Evolutionary conservation across 2,888 invertebrate species (phyloP), one percentile per base, ranked within the genome.

Genomic region (Nephrocerus scutellatus): DNA sequence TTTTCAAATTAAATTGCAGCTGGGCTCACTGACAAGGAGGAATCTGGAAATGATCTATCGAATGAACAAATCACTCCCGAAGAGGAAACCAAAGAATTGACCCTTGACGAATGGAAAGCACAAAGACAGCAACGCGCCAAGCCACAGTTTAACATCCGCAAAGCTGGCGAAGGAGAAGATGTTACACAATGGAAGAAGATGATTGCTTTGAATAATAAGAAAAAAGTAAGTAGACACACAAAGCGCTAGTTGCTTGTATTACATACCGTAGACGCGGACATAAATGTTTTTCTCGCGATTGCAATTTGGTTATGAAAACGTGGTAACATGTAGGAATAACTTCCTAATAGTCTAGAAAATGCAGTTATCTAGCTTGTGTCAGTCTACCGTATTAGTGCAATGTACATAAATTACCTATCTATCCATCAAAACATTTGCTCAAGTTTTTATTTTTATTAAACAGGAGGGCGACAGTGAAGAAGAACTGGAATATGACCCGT

Each of bases 151-250:
- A 95, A 95, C 66, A 72, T 93, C 62, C 84, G 95, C 49, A 92
- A 92, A 71, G 88, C 95, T 36, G 92, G 92, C 26, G 95, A 96
- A 73, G 95, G 95, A 35, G 92, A 91, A 65, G 91, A 91, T 68
- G 77, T 83, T 39, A 80, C 80, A 49, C 90, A 91, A 70, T 95
- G 92, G 92, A 92, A 92, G 72, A 91, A 86, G 63, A 84, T 89
- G 80, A 82, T 85, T 57, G 78, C 82, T 62, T 74, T 89, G 48
- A 81, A 82, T 65, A 84, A 82, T 64, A 65, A 63, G 44, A 64
- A 63, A 53, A 82, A 80, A 62, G 83, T 34, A 69, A 64, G 41
- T 19, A 28, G 67, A 0, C 26, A n/a, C n/a, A n/a, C n/a, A n/a
- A n/a, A n/a, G n/a, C n/a, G n/a, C n/a, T n/a, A n/a, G n/a, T n/a